A percentile compares a stretch with the other conserved stretches of the same genome.
Evolutionary conservation across 2,113 vertebrate species (phyloP).

Genomic region (Sorex fumeus): DNA sequence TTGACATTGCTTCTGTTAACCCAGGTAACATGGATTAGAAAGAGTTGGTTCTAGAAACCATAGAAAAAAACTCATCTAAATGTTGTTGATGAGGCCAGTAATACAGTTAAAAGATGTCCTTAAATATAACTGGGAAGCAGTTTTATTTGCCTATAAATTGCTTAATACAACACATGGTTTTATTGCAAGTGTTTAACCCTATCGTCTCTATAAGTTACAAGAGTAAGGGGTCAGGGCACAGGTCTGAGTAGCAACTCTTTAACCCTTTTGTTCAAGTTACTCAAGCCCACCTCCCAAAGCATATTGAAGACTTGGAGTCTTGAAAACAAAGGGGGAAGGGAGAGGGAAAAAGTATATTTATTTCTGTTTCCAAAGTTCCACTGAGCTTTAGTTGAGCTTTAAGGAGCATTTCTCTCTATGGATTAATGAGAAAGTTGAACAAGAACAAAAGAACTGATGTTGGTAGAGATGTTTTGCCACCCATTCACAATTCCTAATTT

Average conservation of each 20-base stretch:
- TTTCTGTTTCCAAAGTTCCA: constrained; percentile 20
- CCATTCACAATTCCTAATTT: not conserved
- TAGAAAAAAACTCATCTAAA: no score
- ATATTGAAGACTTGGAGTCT: not conserved
- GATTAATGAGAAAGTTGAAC: not conserved
- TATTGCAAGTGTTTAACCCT: no score
- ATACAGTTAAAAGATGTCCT: not conserved
- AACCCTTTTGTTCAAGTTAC: constrained; percentile 57
- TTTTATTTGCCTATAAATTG: no score
- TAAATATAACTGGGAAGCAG: not conserved
- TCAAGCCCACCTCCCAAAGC: constrained; percentile 57
- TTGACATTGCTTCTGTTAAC: no score
- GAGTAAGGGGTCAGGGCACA: not conserved
- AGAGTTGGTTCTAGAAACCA: no score
- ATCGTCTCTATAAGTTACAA: no score
- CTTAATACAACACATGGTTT: no score
- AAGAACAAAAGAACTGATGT: constrained; percentile 48
- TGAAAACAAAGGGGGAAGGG: constrained; percentile 44
- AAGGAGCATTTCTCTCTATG: not conserved
- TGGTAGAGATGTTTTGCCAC: not conserved
- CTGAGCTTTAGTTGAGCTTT: constrained; percentile 31
- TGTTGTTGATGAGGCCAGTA: no score
- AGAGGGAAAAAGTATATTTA: not conserved
- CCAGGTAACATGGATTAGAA: no score
- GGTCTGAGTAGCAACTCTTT: constrained; percentile 18